These are phyloP conservation scores for Shinisaurus crocodilurus DNA, from an alignment of 2,113 vertebrate species.

Conservation along the genomic window DNA sequence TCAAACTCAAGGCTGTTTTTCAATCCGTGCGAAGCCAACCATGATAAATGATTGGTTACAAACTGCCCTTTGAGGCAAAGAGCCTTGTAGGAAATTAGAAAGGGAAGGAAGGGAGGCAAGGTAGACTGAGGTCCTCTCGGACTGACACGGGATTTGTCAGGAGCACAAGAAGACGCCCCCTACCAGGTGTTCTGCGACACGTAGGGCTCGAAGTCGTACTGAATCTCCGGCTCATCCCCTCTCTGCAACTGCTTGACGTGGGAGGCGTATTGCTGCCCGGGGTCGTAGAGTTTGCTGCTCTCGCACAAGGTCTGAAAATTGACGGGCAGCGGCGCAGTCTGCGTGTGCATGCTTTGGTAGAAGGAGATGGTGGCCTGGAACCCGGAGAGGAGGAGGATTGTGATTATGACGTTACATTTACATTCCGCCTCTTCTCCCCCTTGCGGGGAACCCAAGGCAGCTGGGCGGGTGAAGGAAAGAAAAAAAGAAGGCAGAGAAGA, in stretches of 20 bases:
- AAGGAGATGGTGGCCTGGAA: constrained; percentile 94
- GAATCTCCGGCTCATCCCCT: constrained; percentile 80
- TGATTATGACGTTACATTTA: too few species aligned
- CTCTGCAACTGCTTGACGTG: constrained; percentile 89
- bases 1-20: too few species aligned
- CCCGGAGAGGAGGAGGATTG: accelerated
- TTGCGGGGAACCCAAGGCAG: too few species aligned
- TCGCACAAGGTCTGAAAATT: constrained; percentile 96
- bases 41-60: too few species aligned
- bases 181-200: constrained; percentile 75
- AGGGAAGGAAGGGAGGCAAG: too few species aligned
- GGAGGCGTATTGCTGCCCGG: constrained; percentile 91
- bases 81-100: too few species aligned
- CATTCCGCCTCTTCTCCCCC: too few species aligned
- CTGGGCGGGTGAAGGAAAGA: accelerated
- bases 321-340: constrained; percentile 90
- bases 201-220: constrained; percentile 89
- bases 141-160: not conserved
- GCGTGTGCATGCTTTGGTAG: constrained; percentile 96
- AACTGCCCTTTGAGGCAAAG: too few species aligned
- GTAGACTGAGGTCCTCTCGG: too few species aligned
- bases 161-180: not conserved
- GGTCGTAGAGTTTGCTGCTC: constrained; percentile 97
- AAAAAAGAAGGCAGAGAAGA: not conserved
- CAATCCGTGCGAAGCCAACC: too few species aligned